Base-by-base conservation (phyloP, 2,888 invertebrate genomes). In the Norana najaformis region DNA sequence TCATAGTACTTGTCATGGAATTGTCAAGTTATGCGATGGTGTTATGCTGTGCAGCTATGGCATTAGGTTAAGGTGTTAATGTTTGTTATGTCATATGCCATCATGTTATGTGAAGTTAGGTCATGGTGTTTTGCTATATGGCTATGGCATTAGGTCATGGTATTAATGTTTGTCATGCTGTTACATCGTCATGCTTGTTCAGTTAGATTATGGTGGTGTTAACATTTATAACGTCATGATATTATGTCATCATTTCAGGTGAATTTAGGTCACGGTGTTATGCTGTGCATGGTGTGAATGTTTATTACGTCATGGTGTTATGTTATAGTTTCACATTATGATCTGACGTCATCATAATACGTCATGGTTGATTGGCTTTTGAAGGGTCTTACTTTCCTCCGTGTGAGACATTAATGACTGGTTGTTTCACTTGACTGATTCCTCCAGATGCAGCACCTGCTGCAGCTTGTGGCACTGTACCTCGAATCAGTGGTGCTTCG, bases 401-500 rank as follows among this genome's bases (percentile, higher is more conserved):
- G 34, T 85, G 36, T 36, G 85, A 85, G 20, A 85, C 85, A 37
- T 85, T 4, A 8, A 85, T 85, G 85, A 85, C 85, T 37, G 85
- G 37, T 37, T 85, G 85, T 85, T 85, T 85, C 36, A 36, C 36
- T 14, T 85, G 85, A 85, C 85, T 14, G 35, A 8, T 23, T 30
- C 69, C 69, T n/a, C 69, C 69, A 69, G 69, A 69, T 36, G 85
- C 85, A 35, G 37, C 85, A 13, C 36, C 35, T 85, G 36, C 85
- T 18, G 85, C 37, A 37, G 37, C 85, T 41, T 88, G 83, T 85
- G 36, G 36, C 11, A 35, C 36, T 23, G 85, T 35, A 16, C 35
- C 36, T 8, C 85, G 85, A n/a, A 85, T 37, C 85, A 94, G 91
- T 11, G 95, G 95, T 13, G 95, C 95, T 91, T 95, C 94, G 30